These are phyloP conservation scores for Varanus salvator DNA, from an alignment of 2,113 vertebrate genomes.

Conservation along the genomic window DNA sequence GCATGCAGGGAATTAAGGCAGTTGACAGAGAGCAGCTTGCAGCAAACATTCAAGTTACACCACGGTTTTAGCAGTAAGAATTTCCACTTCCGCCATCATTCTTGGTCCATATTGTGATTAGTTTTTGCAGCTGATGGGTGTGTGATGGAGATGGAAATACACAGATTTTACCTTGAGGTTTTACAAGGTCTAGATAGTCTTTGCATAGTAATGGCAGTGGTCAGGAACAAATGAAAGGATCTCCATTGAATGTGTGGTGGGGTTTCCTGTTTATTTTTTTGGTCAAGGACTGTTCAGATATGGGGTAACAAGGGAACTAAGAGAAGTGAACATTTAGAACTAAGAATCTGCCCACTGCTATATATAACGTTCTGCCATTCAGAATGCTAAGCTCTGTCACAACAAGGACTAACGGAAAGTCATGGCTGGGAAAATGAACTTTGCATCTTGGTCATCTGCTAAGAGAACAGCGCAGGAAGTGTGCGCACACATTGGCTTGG, in stretches of 20 bases:
- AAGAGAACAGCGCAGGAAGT: not conserved
- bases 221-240: not conserved
- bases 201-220: not conserved
- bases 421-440: not conserved
- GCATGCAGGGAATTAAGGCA: not conserved
- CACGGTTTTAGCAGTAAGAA: not conserved
- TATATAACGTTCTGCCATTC: not conserved
- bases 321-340: not conserved
- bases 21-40: not conserved
- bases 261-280: constrained; percentile 48
- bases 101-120: not conserved
- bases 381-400: not conserved
- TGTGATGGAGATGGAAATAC: not conserved
- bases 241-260: not conserved
- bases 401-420: not conserved
- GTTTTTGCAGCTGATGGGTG: not conserved
- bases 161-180: not conserved
- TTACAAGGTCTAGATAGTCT: not conserved
- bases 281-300: constrained; percentile 45
- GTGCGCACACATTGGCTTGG: not conserved
- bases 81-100: not conserved
- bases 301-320: not conserved
- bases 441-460: not conserved
- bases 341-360: no score
- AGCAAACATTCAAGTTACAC: not conserved